Percentiles rank a stretch among this genome's conserved stretches.
These are phyloP conservation scores for cattle (Bos taurus) DNA, from an alignment of 2,113 vertebrate species.

Conservation along the genomic window DNA sequence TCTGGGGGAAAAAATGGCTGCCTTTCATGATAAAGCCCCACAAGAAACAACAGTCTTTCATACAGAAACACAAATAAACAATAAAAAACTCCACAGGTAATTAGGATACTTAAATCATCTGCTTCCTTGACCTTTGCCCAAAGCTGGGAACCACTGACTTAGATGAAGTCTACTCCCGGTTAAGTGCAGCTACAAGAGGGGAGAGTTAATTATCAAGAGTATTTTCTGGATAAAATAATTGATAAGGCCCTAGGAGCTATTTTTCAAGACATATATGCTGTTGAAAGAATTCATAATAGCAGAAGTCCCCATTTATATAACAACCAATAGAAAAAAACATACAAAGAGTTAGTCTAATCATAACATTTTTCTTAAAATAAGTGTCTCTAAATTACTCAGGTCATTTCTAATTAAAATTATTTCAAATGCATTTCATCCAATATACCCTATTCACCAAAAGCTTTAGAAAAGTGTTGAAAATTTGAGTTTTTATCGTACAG, in stretches of 20 bases:
- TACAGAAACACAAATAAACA: not conserved
- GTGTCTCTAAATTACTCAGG: not conserved
- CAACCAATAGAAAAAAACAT: not conserved
- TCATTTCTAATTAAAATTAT: slow-evolving; percentile 34
- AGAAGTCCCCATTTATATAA: not conserved
- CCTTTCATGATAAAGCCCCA: not conserved
- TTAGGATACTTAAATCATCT: not conserved
- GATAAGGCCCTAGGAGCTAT: not conserved
- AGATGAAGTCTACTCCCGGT: not conserved
- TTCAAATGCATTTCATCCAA: not conserved
- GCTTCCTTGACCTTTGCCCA: not conserved
- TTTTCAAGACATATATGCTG: not conserved
- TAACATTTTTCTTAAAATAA: slow-evolving; percentile 5
- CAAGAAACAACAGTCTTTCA: not conserved
- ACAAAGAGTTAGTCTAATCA: not conserved
- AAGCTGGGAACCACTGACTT: not conserved
- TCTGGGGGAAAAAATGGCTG: not conserved
- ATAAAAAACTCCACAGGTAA: not conserved
- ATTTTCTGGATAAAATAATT: not conserved
- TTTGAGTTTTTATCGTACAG: not conserved
- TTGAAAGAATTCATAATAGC: not conserved
- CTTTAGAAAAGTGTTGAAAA: not conserved
- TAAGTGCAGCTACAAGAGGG: not conserved
- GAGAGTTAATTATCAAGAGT: not conserved
- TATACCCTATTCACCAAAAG: not conserved